A percentile compares a stretch with the other conserved stretches of the same genome.
These are phyloP conservation scores for Nysson spinosus DNA, from an alignment of 2,888 invertebrate genomes.

Conservation along the genomic window DNA sequence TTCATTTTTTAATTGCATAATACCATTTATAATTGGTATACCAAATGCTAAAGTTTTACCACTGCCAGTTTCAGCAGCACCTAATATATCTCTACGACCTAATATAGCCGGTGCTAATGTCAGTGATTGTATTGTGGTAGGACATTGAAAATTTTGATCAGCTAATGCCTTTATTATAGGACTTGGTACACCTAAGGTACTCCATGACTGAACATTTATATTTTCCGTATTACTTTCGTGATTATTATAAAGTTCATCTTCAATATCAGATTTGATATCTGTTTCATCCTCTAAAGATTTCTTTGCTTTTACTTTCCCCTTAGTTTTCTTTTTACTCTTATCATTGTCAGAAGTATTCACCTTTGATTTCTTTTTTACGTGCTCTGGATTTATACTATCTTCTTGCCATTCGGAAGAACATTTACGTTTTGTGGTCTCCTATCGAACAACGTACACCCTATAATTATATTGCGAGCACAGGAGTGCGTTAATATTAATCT, in stretches of 20 bases:
- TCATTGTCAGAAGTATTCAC: slow-evolving; percentile 7
- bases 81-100: slow-evolving; percentile 93
- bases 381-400: slow-evolving; percentile 5
- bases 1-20: slow-evolving; percentile 83
- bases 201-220: slow-evolving; percentile 82
- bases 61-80: slow-evolving; percentile 99
- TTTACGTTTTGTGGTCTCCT: slow-evolving; percentile 21
- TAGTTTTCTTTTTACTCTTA: neutral
- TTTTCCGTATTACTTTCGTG: slow-evolving; percentile 30
- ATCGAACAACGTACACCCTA: neutral
- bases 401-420: slow-evolving; percentile 17
- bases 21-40: slow-evolving; percentile 93
- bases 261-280: slow-evolving; percentile 8
- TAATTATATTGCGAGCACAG: neutral
- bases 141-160: slow-evolving; percentile 87
- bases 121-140: slow-evolving; percentile 92
- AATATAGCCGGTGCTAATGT: slow-evolving; percentile 90
- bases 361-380: slow-evolving; percentile 39
- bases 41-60: slow-evolving; percentile 99
- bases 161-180: slow-evolving; percentile 85
- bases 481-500: neutral
- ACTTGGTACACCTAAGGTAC: slow-evolving; percentile 83
- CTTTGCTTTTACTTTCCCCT: slow-evolving; percentile 1
- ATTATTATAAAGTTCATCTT: slow-evolving; percentile 1
- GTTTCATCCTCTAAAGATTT: neutral